Base-by-base conservation (phyloP, 2,888 invertebrate genomes). In the Ophion ellenae region DNA sequence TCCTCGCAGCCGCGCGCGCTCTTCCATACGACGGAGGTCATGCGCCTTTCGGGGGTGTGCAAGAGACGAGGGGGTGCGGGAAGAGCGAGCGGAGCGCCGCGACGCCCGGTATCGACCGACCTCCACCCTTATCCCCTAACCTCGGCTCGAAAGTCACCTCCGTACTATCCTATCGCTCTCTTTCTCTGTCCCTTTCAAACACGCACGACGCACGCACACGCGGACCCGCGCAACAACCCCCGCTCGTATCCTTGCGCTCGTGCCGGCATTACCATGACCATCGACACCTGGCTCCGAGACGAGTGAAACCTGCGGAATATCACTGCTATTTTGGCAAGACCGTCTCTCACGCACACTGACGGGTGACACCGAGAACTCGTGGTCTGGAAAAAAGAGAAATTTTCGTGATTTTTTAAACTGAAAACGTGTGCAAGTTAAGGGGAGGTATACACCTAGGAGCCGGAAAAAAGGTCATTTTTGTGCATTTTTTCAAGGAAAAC, bases 61-160 rank as follows among this genome's bases (percentile, higher is more conserved):
- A 32, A 61, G 73, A 59, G 59, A 40, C 40, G 40, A 40, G 7
- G 9, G 40, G 45, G 71, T 28, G 67, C 40, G 81, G 57, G 66
- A 40, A 67, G 47, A 53, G 76, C 32, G 57, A 10, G 73, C 20
- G 67, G 57, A 78, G 84, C 85, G 84, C 86, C 87, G 86, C 88
- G 89, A 87, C 87, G 86, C 86, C 80, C 70, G 75, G 86, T 89
- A 89, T 89, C 89, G 89, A 89, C 87, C 89, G 88, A 87, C 86
- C 83, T 86, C 87, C 85, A 85, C 89, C 87, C 86, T 83, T 77
- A 24, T 57, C 74, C 77, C 80, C 77, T 28, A 63, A 45, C 66
- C 61, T 45, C 40, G 77, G 61, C 53, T 61, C 74, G 67, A 78
- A 75, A 87, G 81, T 86, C 71, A 79, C 80, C 76, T 85, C 77